Percentiles rank a stretch among this genome's conserved stretches.
phyloP scores from a whole-genome alignment of 2,888 invertebrate species.

The Chalcis sispes region DNA sequence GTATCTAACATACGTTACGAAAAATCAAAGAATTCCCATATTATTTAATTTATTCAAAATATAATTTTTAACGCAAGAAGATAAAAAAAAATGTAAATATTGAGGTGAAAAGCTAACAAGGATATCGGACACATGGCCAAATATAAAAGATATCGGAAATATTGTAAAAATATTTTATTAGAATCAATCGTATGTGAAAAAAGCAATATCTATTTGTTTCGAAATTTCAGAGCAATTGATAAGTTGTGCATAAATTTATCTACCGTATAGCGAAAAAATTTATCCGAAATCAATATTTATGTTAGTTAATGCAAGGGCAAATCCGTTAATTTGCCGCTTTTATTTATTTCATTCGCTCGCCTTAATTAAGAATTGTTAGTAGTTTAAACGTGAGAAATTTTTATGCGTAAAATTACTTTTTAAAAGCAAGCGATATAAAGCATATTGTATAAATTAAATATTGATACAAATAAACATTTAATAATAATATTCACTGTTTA shows the following conservation, averaged over 20 bases:
- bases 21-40: too few species aligned
- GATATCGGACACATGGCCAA: background rate
- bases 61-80: background rate
- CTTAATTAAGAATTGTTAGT: too few species aligned
- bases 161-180: slow-evolving; percentile 11
- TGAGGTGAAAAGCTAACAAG: background rate
- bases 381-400: too few species aligned
- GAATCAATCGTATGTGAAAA: slow-evolving; percentile 6
- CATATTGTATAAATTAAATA: too few species aligned
- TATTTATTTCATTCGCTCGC: slow-evolving; percentile 9
- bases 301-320: background rate
- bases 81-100: background rate
- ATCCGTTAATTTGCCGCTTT: background rate
- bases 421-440: too few species aligned
- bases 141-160: background rate
- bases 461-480: too few species aligned
- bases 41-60: too few species aligned
- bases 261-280: background rate
- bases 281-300: slow-evolving; percentile 19
- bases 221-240: slow-evolving; percentile 23
- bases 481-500: too few species aligned
- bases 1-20: too few species aligned
- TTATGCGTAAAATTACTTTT: too few species aligned
- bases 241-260: background rate
- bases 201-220: background rate